Evolutionary conservation across 2,888 invertebrate genomes (phyloP), one percentile per base, ranked within the genome.

Genomic region (Perizoma affinitatum): DNA sequence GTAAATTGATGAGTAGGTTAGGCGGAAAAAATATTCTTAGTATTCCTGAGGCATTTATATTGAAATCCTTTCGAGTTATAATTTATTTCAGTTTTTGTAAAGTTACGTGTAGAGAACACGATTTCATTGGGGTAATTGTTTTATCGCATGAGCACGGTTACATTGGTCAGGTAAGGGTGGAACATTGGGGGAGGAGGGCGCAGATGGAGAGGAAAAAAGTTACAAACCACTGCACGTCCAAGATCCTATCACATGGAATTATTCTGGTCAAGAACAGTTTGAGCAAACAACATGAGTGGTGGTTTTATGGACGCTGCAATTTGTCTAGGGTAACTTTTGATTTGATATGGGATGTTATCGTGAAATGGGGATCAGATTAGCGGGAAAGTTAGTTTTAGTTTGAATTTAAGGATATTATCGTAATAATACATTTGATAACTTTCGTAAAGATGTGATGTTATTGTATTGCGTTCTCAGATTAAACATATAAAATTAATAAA

Each of bases 101-200:
- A 68, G 69, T 69, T 65, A 69, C 68, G 63, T 84, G 82, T 76
- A 77, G 66, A 76, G 71, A 82, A 82, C 82, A 78, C 78, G 76
- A 83, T 79, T 88, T 84, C 80, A 82, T 80, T 80, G 83, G 79
- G 83, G 88, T 91, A 90, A 91, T 92, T 92, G 90, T 91, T 92
- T 92, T 90, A 91, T 92, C 88, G 91, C 91, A 91, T 92, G 91
- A 86, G 86, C 78, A 78, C 78, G 73, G 81, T 77, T 74, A 78
- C 80, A 76, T 67, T 80, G 82, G 83, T 78, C 80, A 84, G 81
- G 77, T 74, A 63, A 67, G 59, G 73, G 63, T 47, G 66, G 42
- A 35, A 53, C 63, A 60, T 58, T 67, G 61, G 71, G 68, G 63
- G 60, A 47, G 66, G 64, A 60, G 65, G 71, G 76, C 80, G 74